Conservation (phyloP, 2,888 invertebrate genomes). For the Xestia rhomboidea region DNA sequence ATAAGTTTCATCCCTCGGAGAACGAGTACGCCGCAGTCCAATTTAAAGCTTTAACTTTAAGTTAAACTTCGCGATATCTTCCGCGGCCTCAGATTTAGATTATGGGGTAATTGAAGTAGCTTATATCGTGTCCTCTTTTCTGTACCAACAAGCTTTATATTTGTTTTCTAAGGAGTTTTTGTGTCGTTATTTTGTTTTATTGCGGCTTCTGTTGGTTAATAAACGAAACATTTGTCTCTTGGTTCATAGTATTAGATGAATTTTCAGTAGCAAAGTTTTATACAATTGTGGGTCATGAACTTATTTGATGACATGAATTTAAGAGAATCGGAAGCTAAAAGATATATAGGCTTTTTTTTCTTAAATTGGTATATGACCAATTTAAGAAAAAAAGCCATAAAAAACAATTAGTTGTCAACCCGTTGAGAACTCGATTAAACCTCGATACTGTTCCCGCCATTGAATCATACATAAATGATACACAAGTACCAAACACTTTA, state of each 20-base stretch:
- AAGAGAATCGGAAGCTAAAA: neutral
- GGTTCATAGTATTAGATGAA: conserved; percentile 12
- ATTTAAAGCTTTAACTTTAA: conserved; percentile 86
- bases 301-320: neutral
- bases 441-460: neutral
- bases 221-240: conserved; percentile 28
- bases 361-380: neutral
- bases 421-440: neutral
- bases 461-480: neutral
- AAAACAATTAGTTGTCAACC: neutral
- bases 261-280: neutral
- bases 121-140: conserved; percentile 65
- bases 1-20: conserved; percentile 79
- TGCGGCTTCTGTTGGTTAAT: conserved; percentile 32
- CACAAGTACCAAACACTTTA: neutral
- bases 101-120: conserved; percentile 80
- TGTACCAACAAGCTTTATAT: conserved; percentile 58
- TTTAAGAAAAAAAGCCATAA: too few relatives aligned
- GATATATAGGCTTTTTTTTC: neutral
- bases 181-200: conserved; percentile 47
- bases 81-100: conserved; percentile 78
- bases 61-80: conserved; percentile 85
- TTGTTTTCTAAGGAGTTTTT: conserved; percentile 50
- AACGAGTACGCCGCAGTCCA: conserved; percentile 77
- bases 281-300: neutral